Percentiles rank a stretch among this genome's conserved stretches.
These are phyloP conservation scores for Enteromius trimaculatus DNA, from an alignment of 2,797 vertebrate species.

Conservation along the genomic window DNA sequence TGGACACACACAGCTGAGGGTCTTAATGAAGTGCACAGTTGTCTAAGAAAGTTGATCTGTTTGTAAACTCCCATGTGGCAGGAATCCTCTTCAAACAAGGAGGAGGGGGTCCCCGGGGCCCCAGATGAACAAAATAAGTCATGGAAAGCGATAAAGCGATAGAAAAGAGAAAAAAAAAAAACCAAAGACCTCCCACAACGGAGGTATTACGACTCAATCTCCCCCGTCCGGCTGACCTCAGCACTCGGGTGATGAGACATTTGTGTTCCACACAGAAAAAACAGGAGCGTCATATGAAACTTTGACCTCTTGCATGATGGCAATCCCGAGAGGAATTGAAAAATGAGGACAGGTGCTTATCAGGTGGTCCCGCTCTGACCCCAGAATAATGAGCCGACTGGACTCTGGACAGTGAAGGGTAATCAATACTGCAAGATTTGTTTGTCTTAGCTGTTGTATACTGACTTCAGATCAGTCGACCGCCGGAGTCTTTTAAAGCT, in stretches of 20 bases:
- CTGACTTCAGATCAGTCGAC: slow-evolving; percentile 64
- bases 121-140: slow-evolving; percentile 38
- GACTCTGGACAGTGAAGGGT: slow-evolving; percentile 46
- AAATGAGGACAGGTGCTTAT: slow-evolving; percentile 62
- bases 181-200: slow-evolving; percentile 68
- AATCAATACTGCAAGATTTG: slow-evolving; percentile 57
- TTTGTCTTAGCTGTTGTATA: slow-evolving; percentile 47
- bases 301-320: slow-evolving; percentile 49
- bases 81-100: slow-evolving; percentile 50
- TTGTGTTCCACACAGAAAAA: slow-evolving; percentile 58
- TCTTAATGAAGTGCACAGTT: slow-evolving; percentile 67
- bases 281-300: slow-evolving; percentile 47
- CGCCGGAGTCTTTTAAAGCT: slow-evolving; percentile 72
- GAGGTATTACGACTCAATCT: slow-evolving; percentile 66
- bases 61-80: slow-evolving; percentile 63
- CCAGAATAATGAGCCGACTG: slow-evolving; percentile 30
- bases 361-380: slow-evolving; percentile 47
- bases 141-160: slow-evolving; percentile 18
- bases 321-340: slow-evolving; percentile 57
- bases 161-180: slow-evolving; percentile 21
- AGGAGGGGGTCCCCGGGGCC: neutral
- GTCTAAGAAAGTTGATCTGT: slow-evolving; percentile 66
- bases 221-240: slow-evolving; percentile 65
- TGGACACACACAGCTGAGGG: slow-evolving; percentile 41
- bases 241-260: slow-evolving; percentile 66